Percentiles rank a stretch among this genome's conserved stretches.
Conservation (phyloP, 1,140 invertebrate genomes). For the Brachionus sp. region DNA sequence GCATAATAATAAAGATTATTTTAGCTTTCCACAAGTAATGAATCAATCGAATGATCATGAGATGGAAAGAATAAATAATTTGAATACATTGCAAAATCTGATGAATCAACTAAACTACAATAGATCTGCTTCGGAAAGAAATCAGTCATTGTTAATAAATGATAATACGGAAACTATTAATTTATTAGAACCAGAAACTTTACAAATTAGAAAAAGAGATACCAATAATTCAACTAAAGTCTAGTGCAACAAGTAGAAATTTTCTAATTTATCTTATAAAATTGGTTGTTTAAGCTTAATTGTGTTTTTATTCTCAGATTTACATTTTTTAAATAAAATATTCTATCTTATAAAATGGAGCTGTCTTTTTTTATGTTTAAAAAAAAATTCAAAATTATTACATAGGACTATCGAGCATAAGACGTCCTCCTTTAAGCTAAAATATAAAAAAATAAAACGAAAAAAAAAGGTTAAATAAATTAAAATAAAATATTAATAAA, state of each 20-base stretch:
- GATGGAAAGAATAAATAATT: background rate
- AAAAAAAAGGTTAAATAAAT: too few species aligned
- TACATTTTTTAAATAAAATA: too few species aligned
- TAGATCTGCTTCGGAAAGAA: background rate
- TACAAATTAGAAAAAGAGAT: slow-evolving; percentile 28
- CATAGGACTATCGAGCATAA: too few species aligned
- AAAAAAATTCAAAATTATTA: too few species aligned
- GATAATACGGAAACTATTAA: background rate
- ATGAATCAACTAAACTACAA: background rate
- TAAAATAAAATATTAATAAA: too few species aligned
- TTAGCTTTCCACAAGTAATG: slow-evolving; percentile 1
- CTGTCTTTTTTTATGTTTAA: too few species aligned
- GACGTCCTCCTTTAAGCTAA: too few species aligned
- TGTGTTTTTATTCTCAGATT: background rate
- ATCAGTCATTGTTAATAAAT: slow-evolving; percentile 11
- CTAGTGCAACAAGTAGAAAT: background rate
- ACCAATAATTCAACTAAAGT: slow-evolving; percentile 6
- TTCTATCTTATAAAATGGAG: too few species aligned
- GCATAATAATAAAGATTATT: background rate
- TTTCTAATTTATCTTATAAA: background rate
- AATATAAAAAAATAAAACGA: too few species aligned
- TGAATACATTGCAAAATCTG: background rate
- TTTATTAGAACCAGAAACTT: background rate
- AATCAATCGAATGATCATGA: background rate
- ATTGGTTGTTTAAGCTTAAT: background rate